phyloP scores from a whole-genome alignment of 2,888 invertebrate species.

The Carabus problematicus region DNA sequence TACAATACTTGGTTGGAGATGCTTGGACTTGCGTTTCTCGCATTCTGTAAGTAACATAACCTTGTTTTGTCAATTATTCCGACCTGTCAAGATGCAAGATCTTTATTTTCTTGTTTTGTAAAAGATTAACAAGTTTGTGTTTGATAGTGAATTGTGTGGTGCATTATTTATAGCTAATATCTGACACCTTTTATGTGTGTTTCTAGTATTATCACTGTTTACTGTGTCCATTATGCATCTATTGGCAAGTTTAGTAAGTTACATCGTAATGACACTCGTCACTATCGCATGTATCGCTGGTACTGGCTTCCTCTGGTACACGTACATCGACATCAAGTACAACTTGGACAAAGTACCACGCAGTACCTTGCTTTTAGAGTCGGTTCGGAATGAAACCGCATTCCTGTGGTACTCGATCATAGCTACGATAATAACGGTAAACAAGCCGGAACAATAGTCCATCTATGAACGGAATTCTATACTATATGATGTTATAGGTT shows the following conservation, averaged over 20 bases:
- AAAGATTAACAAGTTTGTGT: too few species aligned
- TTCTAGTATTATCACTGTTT: slow-evolving; percentile 80
- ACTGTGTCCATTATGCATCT: slow-evolving; percentile 86
- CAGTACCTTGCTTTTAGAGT: slow-evolving; percentile 71
- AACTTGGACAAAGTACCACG: slow-evolving; percentile 65
- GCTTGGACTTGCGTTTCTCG: slow-evolving; percentile 77
- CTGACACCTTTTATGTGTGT: too few species aligned
- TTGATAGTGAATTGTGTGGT: slow-evolving; percentile 22
- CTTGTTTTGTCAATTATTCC: slow-evolving; percentile 38
- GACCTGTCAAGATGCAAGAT: too few species aligned
- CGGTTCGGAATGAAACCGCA: slow-evolving; percentile 83
- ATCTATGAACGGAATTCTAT: slow-evolving; percentile 18
- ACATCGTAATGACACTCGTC: slow-evolving; percentile 85
- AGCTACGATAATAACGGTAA: slow-evolving; percentile 86
- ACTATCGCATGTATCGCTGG: slow-evolving; percentile 78
- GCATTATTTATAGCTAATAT: slow-evolving; percentile 34
- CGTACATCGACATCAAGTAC: slow-evolving; percentile 78
- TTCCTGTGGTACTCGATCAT: slow-evolving; percentile 85
- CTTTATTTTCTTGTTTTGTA: too few species aligned
- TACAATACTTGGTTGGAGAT: slow-evolving; percentile 89
- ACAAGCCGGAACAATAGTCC: slow-evolving; percentile 51
- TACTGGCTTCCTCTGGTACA: slow-evolving; percentile 87
- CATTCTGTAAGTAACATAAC: slow-evolving; percentile 76
- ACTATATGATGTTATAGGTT: slow-evolving; percentile 62
- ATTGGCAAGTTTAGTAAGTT: slow-evolving; percentile 83